These are phyloP conservation scores for Craterocephalus amniculus DNA, from an alignment of 2,797 vertebrate genomes.

Conservation along the genomic window DNA sequence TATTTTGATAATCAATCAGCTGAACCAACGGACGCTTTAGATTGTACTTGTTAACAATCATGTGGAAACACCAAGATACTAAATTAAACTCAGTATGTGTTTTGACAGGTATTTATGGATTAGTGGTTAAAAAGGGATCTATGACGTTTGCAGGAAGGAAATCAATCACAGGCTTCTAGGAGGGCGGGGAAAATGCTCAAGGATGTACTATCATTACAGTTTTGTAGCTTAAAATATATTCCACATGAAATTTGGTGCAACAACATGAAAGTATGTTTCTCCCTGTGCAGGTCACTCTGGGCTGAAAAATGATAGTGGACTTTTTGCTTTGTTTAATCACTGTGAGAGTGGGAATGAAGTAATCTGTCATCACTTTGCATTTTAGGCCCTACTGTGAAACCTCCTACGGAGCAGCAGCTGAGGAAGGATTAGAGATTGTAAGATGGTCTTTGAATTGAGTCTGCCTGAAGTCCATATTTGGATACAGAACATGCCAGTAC, in stretches of 20 bases:
- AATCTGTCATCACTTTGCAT: slow-evolving; percentile 45
- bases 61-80: slow-evolving; percentile 16
- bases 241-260: slow-evolving; percentile 4
- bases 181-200: neutral
- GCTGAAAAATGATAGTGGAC: slow-evolving; percentile 31
- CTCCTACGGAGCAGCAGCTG: slow-evolving; percentile 30
- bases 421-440: slow-evolving; percentile 34
- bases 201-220: neutral
- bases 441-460: slow-evolving; percentile 29
- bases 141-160: slow-evolving; percentile 47
- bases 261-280: slow-evolving; percentile 24
- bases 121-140: slow-evolving; percentile 1
- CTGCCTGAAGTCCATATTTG: slow-evolving; percentile 34
- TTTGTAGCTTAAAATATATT: slow-evolving; percentile 7
- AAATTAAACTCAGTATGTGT: slow-evolving; percentile 38
- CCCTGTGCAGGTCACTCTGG: slow-evolving; percentile 45
- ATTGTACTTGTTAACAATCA: slow-evolving; percentile 28
- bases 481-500: slow-evolving; percentile 59
- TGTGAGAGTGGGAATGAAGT: slow-evolving; percentile 10
- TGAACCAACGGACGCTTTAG: slow-evolving; percentile 17
- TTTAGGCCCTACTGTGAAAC: slow-evolving; percentile 25
- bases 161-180: slow-evolving; percentile 25
- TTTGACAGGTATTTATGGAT: slow-evolving; percentile 38
- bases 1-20: slow-evolving; percentile 34
- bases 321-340: slow-evolving; percentile 37